Evolutionary conservation across 2,888 invertebrate genomes (phyloP).

Genomic region (Nemotelus nigrinus): DNA sequence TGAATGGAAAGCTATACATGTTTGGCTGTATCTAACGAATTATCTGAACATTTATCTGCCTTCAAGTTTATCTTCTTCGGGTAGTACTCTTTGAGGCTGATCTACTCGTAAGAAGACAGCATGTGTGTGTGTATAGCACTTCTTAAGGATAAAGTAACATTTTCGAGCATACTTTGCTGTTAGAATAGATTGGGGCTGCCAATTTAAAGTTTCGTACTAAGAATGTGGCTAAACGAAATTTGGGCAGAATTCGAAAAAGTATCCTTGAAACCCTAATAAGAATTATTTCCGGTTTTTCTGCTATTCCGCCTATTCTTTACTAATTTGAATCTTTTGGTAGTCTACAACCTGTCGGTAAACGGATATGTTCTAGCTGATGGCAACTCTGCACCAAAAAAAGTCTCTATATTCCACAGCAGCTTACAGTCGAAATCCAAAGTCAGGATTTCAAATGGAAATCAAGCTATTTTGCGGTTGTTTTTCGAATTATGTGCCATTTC

Average conservation of each 20-base stretch:
- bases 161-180: neutral
- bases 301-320: no score
- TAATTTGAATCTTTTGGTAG: no score
- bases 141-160: constrained; percentile 9
- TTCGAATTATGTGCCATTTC: constrained; percentile 25
- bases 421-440: constrained; percentile 18
- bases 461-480: constrained; percentile 35
- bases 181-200: constrained; percentile 11
- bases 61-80: neutral
- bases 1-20: constrained; percentile 4
- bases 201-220: neutral
- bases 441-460: constrained; percentile 23
- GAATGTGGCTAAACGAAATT: no score
- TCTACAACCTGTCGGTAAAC: no score
- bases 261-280: neutral
- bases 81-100: constrained; percentile 9
- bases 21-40: constrained; percentile 33
- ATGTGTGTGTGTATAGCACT: constrained; percentile 6
- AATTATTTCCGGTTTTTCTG: no score
- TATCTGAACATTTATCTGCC: constrained; percentile 43
- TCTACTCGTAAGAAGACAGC: constrained; percentile 17
- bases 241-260: neutral
- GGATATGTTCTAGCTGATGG: no score
- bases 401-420: neutral
- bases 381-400: no score